Conservation (phyloP, 2,888 invertebrate species). For the Caenorhabditis doughertyi region DNA sequence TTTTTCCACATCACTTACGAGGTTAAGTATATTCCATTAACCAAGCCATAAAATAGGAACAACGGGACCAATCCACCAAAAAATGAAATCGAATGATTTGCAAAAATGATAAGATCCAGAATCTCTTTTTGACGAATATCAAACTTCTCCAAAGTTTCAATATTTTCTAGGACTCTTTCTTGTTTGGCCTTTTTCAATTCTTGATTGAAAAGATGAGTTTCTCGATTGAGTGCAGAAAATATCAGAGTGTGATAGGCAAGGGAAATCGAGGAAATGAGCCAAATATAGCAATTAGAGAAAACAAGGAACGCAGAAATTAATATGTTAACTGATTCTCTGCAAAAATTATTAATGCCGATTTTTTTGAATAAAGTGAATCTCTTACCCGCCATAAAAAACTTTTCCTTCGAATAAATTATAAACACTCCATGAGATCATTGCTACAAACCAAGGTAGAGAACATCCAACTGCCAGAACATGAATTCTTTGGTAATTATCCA, state of each 20-base stretch:
- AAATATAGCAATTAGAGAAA: slow-evolving; percentile 28
- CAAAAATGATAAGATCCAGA: not conserved
- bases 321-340: slow-evolving; percentile 8
- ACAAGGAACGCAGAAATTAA: not conserved
- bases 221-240: slow-evolving; percentile 30
- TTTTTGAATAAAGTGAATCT: not conserved
- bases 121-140: slow-evolving; percentile 8
- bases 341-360: not conserved
- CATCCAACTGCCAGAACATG: not conserved
- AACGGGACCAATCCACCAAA: slow-evolving; percentile 9
- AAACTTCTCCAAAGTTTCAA: slow-evolving; percentile 23
- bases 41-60: slow-evolving; percentile 37
- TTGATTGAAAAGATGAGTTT: slow-evolving; percentile 20
- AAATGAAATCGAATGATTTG: slow-evolving; percentile 8
- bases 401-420: slow-evolving; percentile 16
- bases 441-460: slow-evolving; percentile 20
- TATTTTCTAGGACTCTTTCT: slow-evolving; percentile 6
- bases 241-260: slow-evolving; percentile 25
- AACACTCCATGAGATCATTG: slow-evolving; percentile 21
- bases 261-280: slow-evolving; percentile 43
- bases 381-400: slow-evolving; percentile 21
- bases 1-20: slow-evolving; percentile 16
- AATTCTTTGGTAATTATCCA: slow-evolving; percentile 7
- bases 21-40: slow-evolving; percentile 40
- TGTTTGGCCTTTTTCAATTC: slow-evolving; percentile 30